Evolutionary conservation across 2,113 vertebrate genomes (phyloP).

Genomic region (Hippocampus guttulatus): DNA sequence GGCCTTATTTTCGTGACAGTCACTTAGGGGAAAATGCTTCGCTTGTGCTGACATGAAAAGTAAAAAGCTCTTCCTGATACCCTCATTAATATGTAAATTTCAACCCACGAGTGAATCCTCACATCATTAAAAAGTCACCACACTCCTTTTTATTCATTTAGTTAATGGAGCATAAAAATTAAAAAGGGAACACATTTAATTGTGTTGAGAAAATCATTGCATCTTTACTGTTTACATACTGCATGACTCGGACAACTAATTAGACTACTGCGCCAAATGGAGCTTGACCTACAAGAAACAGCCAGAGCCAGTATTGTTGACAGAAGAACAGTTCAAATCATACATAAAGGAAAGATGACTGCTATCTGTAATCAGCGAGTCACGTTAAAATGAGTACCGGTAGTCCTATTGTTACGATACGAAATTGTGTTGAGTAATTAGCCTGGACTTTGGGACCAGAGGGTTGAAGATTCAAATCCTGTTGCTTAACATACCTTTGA

Average conservation of each 20-base stretch:
- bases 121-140: slow-evolving; percentile 73
- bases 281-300: slow-evolving; percentile 4
- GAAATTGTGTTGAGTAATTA: neutral
- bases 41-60: slow-evolving; percentile 33
- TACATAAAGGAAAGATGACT: neutral
- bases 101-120: slow-evolving; percentile 59
- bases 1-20: slow-evolving; percentile 31
- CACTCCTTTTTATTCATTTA: slow-evolving; percentile 67
- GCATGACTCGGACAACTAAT: neutral
- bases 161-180: slow-evolving; percentile 71
- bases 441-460: neutral
- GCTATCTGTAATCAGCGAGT: neutral
- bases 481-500: neutral
- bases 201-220: slow-evolving; percentile 2
- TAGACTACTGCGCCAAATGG: neutral
- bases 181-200: slow-evolving; percentile 63
- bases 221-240: slow-evolving; percentile 22
- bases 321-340: neutral
- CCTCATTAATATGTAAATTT: slow-evolving; percentile 75
- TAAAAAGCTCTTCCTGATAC: slow-evolving; percentile 53
- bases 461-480: neutral
- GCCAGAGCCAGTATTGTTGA: neutral
- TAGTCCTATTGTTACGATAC: neutral
- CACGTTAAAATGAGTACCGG: neutral
- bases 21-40: slow-evolving; percentile 20